Percentiles rank a stretch among this genome's conserved stretches.
These are phyloP conservation scores for Zoroaster sp. DNA, from an alignment of 53 echinoderm and acorn worm species.

Conservation along the genomic window DNA sequence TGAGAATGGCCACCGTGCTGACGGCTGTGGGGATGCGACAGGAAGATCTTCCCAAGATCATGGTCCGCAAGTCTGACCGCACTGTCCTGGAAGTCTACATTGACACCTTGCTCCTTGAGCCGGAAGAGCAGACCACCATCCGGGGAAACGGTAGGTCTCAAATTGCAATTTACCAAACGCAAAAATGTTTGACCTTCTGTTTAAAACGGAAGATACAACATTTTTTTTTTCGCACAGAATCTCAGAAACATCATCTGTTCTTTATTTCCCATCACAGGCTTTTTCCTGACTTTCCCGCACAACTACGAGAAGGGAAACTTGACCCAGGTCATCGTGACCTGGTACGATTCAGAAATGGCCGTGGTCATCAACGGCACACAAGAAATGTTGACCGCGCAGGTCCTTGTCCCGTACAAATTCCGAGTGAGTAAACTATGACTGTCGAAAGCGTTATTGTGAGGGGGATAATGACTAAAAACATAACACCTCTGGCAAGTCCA, in stretches of 20 bases:
- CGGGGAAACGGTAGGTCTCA: conserved; percentile 63
- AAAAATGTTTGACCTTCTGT: too few relatives aligned
- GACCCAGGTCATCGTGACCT: conserved; percentile 87
- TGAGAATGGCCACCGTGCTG: conserved; percentile 70
- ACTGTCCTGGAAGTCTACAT: conserved; percentile 81
- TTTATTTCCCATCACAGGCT: conserved; percentile 50
- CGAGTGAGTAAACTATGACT: conserved; percentile 44
- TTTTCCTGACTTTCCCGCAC: conserved; percentile 82
- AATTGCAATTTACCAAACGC: too few relatives aligned
- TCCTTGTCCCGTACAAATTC: conserved; percentile 85
- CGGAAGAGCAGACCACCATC: conserved; percentile 68
- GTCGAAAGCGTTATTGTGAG: neutral
- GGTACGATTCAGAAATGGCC: conserved; percentile 80
- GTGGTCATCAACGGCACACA: conserved; percentile 89
- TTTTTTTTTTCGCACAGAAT: too few relatives aligned
- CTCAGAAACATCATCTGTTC: too few relatives aligned
- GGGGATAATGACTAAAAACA: neutral
- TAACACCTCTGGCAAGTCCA: neutral
- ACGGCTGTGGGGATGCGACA: conserved; percentile 92
- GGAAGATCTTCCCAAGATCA: conserved; percentile 79
- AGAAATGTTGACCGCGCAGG: conserved; percentile 78
- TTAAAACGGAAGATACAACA: too few relatives aligned
- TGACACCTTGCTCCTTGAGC: conserved; percentile 71
- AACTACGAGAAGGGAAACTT: conserved; percentile 84
- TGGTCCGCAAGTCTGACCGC: conserved; percentile 80